A percentile compares a stretch with the other conserved stretches of the same genome.
Conservation (phyloP, 92 coral and sea anemone species). For the Heteractis magnifica region DNA sequence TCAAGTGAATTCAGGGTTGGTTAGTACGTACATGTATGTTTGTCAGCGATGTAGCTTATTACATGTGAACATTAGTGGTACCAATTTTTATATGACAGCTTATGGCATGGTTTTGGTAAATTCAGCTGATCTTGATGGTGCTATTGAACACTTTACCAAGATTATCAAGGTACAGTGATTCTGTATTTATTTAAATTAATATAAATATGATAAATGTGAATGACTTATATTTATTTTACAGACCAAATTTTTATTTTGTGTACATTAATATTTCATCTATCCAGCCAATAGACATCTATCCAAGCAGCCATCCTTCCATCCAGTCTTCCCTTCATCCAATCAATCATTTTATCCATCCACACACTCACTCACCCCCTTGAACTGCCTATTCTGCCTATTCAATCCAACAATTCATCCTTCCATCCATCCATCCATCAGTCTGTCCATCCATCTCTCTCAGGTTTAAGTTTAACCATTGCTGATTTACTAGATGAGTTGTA, state of each 20-base stretch:
- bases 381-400: too few relatives aligned
- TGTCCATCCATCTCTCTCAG: not conserved
- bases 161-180: constrained; percentile 43
- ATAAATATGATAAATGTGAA: too few relatives aligned
- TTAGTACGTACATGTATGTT: too few relatives aligned
- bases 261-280: not conserved
- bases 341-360: not conserved
- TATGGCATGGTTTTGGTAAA: constrained; percentile 64
- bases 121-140: constrained; percentile 60
- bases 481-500: not conserved
- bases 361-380: not conserved
- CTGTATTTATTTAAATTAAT: not conserved
- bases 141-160: constrained; percentile 65
- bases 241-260: not conserved
- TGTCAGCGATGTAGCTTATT: not conserved
- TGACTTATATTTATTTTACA: not conserved
- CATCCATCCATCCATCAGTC: not conserved
- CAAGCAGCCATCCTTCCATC: not conserved
- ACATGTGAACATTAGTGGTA: not conserved
- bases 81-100: constrained; percentile 29
- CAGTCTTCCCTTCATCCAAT: not conserved
- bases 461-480: not conserved
- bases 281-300: not conserved
- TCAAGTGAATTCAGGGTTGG: too few relatives aligned
- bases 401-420: not conserved